Percentiles rank a stretch among this genome's conserved stretches.
Conservation (phyloP, 2,888 invertebrate genomes). For the Sinopyrophorus schimmeli region DNA sequence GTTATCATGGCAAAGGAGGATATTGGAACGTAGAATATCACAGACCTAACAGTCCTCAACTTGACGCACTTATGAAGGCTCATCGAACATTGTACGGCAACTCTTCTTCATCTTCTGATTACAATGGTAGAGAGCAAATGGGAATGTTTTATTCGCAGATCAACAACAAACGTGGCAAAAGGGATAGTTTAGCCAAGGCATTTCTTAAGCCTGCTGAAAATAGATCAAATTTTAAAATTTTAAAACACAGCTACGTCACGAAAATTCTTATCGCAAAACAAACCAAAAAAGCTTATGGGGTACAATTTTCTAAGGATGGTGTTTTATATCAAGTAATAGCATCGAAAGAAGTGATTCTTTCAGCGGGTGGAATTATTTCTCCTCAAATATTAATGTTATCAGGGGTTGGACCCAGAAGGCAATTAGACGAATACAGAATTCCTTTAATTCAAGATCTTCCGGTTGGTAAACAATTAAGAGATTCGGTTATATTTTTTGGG, state of each 20-base stretch:
- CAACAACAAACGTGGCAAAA: constrained; percentile 64
- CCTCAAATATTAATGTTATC: constrained; percentile 69
- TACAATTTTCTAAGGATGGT: constrained; percentile 63
- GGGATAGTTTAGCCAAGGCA: constrained; percentile 64
- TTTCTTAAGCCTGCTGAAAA: constrained; percentile 64
- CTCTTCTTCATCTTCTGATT: constrained; percentile 63
- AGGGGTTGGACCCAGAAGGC: constrained; percentile 67
- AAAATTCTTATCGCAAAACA: constrained; percentile 64
- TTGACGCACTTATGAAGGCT: constrained; percentile 65
- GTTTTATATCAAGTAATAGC: constrained; percentile 56
- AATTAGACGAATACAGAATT: constrained; percentile 63
- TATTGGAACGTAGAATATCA: constrained; percentile 67
- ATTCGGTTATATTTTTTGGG: constrained; percentile 39
- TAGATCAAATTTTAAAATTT: constrained; percentile 59
- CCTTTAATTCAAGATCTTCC: constrained; percentile 65
- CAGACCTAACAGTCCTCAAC: constrained; percentile 61
- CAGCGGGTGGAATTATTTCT: constrained; percentile 68
- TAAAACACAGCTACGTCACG: constrained; percentile 55
- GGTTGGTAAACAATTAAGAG: constrained; percentile 54
- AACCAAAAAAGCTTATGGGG: constrained; percentile 62
- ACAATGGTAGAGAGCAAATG: constrained; percentile 63
- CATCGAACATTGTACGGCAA: constrained; percentile 64
- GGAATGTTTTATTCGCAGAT: constrained; percentile 68
- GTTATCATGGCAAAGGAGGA: constrained; percentile 67
- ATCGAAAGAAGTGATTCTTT: constrained; percentile 64